Evolutionary conservation across 53 echinoderm and acorn worm species (phyloP), one percentile per base, ranked within the genome.

Genomic region (Patiria pectinifera): DNA sequence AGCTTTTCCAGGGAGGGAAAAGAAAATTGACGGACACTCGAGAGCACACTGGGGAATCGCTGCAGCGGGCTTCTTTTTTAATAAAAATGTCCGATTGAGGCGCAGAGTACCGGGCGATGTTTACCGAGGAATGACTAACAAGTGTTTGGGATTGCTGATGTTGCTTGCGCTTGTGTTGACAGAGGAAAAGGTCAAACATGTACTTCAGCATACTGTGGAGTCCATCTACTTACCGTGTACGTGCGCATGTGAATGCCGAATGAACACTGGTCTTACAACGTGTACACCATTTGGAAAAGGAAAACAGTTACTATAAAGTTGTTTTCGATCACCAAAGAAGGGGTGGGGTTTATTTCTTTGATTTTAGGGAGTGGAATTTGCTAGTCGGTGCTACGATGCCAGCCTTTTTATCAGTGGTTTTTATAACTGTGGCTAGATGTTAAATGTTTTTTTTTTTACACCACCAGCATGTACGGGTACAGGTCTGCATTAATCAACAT

Each of bases 111-210:
- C 61, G 61, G 62, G 26, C 45, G 77, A 76, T 88, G 78, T 88
- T 88, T 88, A 88, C 88, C 62, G 48, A 60, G 88, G 62, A 86
- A 88, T 88, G 88, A 88, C 88, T 88, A 88, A 88, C 88, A 88
- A 88, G 88, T 88, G 78, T 88, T 88, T 62, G 88, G 49, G 88
- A 77, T 82, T 53, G 82, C 82, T 59, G 22, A 82, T 23, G 77
- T 76, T 61, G 78, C 45, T 24, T 61, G 76, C n/a, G 78, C 88
- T 77, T 21, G 7, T 6, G 18, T 77, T 6, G 61, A 43, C 49
- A 24, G 43, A 14, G 24, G 62, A 76, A 88, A 53, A 88, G 88
- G 88, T 76, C 78, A 88, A 77, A 88, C 44, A 48, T 45, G 80
- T 48, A 66, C 77, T 59, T 60, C 6, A 59, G 78, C 15, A 15